Conservation (phyloP, 35 echinoderm and acorn worm genomes). For the Amphiura filiformis region DNA sequence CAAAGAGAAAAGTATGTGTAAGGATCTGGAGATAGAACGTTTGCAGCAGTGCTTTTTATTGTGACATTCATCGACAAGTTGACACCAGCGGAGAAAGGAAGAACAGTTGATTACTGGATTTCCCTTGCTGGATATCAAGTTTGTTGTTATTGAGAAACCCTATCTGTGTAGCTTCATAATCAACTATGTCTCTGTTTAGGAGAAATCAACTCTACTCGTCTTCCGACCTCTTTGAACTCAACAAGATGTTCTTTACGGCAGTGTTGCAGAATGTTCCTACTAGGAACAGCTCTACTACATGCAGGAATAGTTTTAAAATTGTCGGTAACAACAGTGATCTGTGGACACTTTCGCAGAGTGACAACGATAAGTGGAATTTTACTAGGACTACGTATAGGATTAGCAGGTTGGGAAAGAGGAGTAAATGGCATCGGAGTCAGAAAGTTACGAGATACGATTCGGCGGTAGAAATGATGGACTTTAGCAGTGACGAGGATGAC, state of each 20-base stretch:
- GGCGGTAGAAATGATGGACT: not conserved
- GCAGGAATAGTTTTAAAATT: not conserved
- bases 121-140: not conserved
- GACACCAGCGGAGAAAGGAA: not conserved
- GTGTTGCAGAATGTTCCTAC: not conserved
- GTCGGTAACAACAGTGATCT: not conserved
- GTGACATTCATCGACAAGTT: too few relatives aligned
- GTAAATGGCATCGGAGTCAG: conserved; percentile 3
- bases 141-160: not conserved
- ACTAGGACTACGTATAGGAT: not conserved
- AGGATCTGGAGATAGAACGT: too few relatives aligned
- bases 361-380: not conserved
- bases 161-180: not conserved
- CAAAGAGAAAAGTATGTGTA: too few relatives aligned
- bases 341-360: not conserved
- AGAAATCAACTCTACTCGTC: not conserved
- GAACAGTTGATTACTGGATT: not conserved
- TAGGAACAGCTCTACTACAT: not conserved
- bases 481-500: not conserved
- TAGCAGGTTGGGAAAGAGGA: not conserved
- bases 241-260: not conserved
- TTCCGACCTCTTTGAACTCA: not conserved
- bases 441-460: not conserved
- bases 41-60: too few relatives aligned
- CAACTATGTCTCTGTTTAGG: not conserved